A percentile compares a stretch with the other conserved stretches of the same genome.
Conservation (phyloP, 2,888 invertebrate species). For the Dolomedes plantarius region DNA sequence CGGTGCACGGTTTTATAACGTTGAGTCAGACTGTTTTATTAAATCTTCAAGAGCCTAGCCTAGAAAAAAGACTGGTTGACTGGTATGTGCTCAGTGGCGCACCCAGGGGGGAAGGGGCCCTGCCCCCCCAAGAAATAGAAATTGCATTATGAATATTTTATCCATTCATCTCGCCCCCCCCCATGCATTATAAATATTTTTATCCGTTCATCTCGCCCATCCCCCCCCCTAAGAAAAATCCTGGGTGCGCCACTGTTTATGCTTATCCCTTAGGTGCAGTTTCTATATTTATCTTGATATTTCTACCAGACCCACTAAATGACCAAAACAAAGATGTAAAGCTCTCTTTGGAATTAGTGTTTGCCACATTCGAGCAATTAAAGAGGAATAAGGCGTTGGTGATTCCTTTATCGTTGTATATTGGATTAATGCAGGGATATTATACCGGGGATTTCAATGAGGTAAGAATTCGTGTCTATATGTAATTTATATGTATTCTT, state of each 20-base stretch:
- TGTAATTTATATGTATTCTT: no score
- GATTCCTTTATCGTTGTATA: conserved; percentile 96
- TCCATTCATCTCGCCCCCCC: no score
- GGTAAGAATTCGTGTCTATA: conserved; percentile 75
- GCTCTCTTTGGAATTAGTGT: conserved; percentile 79
- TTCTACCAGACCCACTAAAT: conserved; percentile 91
- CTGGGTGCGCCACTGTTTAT: no score
- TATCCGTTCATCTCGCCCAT: no score
- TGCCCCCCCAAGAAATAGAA: no score
- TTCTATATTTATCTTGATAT: conserved; percentile 89
- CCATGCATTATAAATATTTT: no score
- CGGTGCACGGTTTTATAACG: conserved; percentile 21
- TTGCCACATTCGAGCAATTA: conserved; percentile 92
- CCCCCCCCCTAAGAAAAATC: no score
- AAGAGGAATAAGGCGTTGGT: conserved; percentile 93
- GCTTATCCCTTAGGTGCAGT: conserved; percentile 89
- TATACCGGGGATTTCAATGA: conserved; percentile 85
- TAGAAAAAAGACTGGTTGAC: conserved; percentile 91
- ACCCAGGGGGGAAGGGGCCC: no score
- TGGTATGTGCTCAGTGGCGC: no score
- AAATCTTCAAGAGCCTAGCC: conserved; percentile 87
- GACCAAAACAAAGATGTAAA: conserved; percentile 68
- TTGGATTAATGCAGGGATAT: conserved; percentile 98
- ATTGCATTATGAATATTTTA: no score
- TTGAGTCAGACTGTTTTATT: conserved; percentile 55